Base-by-base conservation (phyloP, 92 coral and sea anemone species). In the Diadumene lineata region DNA sequence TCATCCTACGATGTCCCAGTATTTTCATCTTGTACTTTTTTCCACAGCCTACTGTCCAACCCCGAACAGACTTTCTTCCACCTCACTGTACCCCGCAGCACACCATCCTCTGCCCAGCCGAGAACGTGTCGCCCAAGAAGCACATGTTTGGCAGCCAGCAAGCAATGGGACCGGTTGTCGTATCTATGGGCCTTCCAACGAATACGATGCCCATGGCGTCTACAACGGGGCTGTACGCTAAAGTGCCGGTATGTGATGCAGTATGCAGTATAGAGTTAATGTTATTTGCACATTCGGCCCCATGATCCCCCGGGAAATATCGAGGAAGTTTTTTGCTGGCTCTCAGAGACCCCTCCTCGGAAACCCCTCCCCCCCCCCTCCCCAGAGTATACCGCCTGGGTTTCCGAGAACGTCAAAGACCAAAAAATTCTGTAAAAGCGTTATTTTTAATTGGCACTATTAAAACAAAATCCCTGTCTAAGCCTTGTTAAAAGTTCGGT, bases 161-260 rank as follows among this genome's bases (percentile, higher is more conserved):
- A 8, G 64, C 87, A 92, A 64, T 87, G 13, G 74, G 85, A 26
- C 88, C 87, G 27, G 88, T 85, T 18, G 92, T 90, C 11, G 92
- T 90, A 2, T 90, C 96, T 9, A 90, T 90, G 96, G 91, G 89
- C 2, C 64, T 90, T 2, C 96, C 96, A 24, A 84, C 79, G 23
- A 86, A 86, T 26, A 73, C 82, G 23, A 69, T 90, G 22, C 68
- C 92, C 0, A 55, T 90, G 56, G 85, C 88, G 29, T 77, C 88
- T 19, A 56, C 86, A 0, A 77, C 89, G 17, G 96, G 88, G 33
- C 83, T 90, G 24, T 90, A 87, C 34, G 85, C 97, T 15, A 90
- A 90, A 73, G 97, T 90, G 30, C 74, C 72, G 44, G 81, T 67
- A 44, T 26, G 56, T 28, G 33, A n/a, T n/a, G n/a, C n/a, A n/a